Conservation (phyloP, 2,888 invertebrate species). For the Theretra japonica region DNA sequence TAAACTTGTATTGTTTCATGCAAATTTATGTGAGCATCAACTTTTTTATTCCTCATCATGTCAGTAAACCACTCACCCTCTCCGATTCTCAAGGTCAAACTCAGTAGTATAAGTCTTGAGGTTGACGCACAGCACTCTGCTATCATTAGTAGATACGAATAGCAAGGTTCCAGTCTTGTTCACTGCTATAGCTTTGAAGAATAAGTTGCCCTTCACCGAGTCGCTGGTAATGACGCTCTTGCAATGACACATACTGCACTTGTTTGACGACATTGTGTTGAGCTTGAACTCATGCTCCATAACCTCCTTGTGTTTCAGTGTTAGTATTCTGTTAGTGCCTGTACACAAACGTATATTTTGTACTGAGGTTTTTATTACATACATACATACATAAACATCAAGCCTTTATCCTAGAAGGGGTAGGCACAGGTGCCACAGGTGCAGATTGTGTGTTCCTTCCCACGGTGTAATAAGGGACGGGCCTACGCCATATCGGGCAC, state of each 20-base stretch:
- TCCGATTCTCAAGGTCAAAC: slow-evolving; percentile 74
- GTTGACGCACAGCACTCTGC: slow-evolving; percentile 72
- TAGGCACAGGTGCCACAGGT: no score
- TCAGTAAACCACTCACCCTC: slow-evolving; percentile 65
- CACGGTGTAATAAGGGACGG: no score
- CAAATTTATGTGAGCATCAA: no score
- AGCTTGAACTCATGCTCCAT: slow-evolving; percentile 65
- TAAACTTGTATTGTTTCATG: no score
- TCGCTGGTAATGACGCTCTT: slow-evolving; percentile 59
- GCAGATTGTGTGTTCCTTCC: no score
- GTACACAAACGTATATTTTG: no score
- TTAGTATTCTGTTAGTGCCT: slow-evolving; percentile 74
- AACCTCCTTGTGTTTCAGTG: slow-evolving; percentile 67
- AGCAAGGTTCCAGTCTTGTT: slow-evolving; percentile 72
- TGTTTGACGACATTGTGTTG: slow-evolving; percentile 49
- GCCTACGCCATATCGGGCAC: no score
- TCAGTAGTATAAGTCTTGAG: slow-evolving; percentile 66
- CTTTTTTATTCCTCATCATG: no score
- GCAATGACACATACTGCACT: slow-evolving; percentile 55
- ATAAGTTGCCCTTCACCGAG: slow-evolving; percentile 63
- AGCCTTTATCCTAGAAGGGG: no score
- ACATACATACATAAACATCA: no score
- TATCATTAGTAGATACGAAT: slow-evolving; percentile 76
- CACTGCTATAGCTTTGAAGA: slow-evolving; percentile 68
- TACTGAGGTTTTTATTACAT: no score